Percentiles rank a stretch among this genome's conserved stretches.
Conservation (phyloP, 23 tunicate genomes). For the Styela plicata region DNA sequence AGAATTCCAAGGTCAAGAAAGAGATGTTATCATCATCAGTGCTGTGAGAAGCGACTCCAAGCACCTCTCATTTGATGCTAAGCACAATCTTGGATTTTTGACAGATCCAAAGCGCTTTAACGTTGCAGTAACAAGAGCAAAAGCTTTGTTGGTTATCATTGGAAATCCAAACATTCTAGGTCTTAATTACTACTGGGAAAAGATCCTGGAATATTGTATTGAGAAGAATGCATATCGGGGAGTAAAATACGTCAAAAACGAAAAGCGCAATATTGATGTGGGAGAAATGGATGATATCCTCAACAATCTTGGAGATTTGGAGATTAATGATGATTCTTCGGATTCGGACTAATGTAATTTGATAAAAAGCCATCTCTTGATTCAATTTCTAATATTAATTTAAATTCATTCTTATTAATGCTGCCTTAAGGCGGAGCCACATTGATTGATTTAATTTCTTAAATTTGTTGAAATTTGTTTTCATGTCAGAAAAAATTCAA, state of each 20-base stretch:
- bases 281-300: neutral
- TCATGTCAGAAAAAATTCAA: no score
- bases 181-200: conserved; percentile 64
- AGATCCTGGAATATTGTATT: conserved; percentile 43
- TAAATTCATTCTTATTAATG: no score
- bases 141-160: conserved; percentile 62
- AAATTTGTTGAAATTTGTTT: no score
- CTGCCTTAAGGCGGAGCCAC: no score
- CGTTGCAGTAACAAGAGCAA: conserved; percentile 81
- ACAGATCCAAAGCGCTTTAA: conserved; percentile 52
- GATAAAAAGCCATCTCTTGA: no score
- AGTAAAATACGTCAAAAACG: neutral
- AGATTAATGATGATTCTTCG: neutral
- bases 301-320: neutral
- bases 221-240: conserved; percentile 29
- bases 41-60: conserved; percentile 50
- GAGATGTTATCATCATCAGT: conserved; percentile 57
- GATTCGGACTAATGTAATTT: neutral
- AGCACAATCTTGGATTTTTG: conserved; percentile 11
- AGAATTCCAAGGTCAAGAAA: conserved; percentile 74
- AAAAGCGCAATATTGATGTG: neutral
- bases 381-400: no score
- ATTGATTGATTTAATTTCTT: no score
- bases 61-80: conserved; percentile 20
- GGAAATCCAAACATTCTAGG: conserved; percentile 71